Conservation (phyloP, 2,888 invertebrate genomes). For the Drosophila atripex region DNA sequence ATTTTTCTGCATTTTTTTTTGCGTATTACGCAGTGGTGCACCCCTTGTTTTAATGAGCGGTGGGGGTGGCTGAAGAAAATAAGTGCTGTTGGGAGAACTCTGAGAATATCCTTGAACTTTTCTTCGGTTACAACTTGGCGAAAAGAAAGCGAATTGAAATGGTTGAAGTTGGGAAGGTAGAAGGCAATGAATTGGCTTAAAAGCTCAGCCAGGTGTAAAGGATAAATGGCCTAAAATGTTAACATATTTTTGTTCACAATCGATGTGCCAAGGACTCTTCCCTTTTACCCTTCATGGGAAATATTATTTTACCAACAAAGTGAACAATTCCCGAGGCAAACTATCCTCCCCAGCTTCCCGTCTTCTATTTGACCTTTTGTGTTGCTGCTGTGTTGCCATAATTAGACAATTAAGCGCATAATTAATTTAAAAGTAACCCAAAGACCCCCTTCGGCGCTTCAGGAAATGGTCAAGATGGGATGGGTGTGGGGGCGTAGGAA, state of each 20-base stretch:
- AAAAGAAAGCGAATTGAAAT: constrained; percentile 3
- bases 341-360: constrained; percentile 5
- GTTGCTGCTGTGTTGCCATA: constrained; percentile 44
- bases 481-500: background rate
- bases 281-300: background rate
- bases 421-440: constrained; percentile 68
- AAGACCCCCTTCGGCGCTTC: constrained; percentile 11
- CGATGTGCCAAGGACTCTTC: no score
- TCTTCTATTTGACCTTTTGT: constrained; percentile 4
- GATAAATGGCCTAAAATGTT: constrained; percentile 68
- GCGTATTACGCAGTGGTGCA: constrained; percentile 11
- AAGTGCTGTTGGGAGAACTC: background rate
- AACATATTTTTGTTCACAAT: constrained; percentile 22
- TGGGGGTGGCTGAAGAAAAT: background rate
- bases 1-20: background rate
- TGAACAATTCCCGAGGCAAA: constrained; percentile 12
- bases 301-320: constrained; percentile 6
- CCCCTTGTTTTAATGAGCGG: constrained; percentile 67
- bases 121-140: constrained; percentile 10
- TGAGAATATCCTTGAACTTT: constrained; percentile 60
- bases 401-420: constrained; percentile 72
- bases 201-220: constrained; percentile 75
- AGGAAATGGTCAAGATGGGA: background rate
- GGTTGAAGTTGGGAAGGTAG: background rate
- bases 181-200: constrained; percentile 37